Base-by-base conservation (phyloP, 1,140 invertebrate genomes). In the Hermatobates lingyangjiaoensis region DNA sequence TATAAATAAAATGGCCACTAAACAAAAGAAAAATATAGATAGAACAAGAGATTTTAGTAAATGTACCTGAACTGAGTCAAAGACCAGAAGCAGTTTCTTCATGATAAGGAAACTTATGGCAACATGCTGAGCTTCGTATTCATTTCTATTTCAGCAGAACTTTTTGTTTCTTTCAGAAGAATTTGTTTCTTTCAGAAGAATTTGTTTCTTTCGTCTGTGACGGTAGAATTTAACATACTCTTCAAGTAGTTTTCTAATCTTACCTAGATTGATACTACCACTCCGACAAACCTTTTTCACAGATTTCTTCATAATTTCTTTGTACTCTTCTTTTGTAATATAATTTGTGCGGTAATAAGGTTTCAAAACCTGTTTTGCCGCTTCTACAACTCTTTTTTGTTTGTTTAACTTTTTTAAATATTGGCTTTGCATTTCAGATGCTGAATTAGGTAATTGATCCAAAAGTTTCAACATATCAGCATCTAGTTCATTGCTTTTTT, bases 361-460 rank as follows among this genome's bases (percentile, higher is more conserved):
- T 68, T 96, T 96, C 48, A 97, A 70, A 54, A 91, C 87, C 57
- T 91, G 68, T 73, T 97, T 97, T 12, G 96, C 90, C 71, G 97
- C 92, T 68, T 96, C 91, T 27, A 95, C 88, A n/a, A 97, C 91
- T 59, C 92, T 75, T 69, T 98, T 92, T 71, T 97, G 92, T 20
- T 92, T 76, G 69, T 96, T 93, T 50, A 96, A 67, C 69, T 97
- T 97, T 68, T 92, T 92, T 65, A 96, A 72, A 68, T 89, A 94
- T 90, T 95, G 65, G 1, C 91, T 87, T 69, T 89, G 83, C 75
- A 95, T 81, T 69, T 95, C 91, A 18, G 92, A 89, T 3, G 90
- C 91, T 45, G 90, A 91, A 68, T 80, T 88, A 23, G 88, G 88
- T 60, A 90, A 69, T 63, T 93, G 87, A 61, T 90, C 87, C 55